phyloP scores from a whole-genome alignment of 2,888 invertebrate genomes.

The Synergus laeviventris region DNA sequence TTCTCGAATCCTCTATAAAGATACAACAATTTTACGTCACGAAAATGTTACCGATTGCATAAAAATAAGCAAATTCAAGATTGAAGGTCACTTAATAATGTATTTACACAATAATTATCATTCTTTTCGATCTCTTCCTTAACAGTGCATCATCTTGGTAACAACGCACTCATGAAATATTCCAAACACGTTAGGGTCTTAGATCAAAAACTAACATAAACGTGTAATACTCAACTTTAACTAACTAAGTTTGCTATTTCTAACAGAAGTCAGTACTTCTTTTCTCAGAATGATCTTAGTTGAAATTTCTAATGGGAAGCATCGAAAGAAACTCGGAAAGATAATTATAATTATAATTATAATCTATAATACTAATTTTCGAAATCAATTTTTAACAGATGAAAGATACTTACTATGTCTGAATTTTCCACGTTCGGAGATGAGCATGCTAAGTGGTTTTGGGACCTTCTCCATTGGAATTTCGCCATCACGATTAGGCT shows the following conservation, averaged over 20 bases:
- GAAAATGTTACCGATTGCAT: conserved; percentile 28
- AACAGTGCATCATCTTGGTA: conserved; percentile 46
- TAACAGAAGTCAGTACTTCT: background rate
- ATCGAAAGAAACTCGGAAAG: background rate
- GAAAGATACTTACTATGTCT: conserved; percentile 84
- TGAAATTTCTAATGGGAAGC: background rate
- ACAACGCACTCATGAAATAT: conserved; percentile 48
- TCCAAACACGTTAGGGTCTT: conserved; percentile 50
- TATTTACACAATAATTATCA: conserved; percentile 55
- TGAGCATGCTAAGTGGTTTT: conserved; percentile 87
- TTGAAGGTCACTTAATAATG: conserved; percentile 52
- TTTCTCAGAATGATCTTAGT: background rate
- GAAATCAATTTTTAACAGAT: background rate
- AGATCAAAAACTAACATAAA: conserved; percentile 49
- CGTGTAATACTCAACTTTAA: background rate
- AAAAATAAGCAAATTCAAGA: conserved; percentile 49
- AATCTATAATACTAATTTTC: too few species aligned
- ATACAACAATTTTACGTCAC: conserved; percentile 46
- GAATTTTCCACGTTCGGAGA: conserved; percentile 86
- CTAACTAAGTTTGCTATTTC: background rate
- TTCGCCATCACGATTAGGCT: conserved; percentile 73
- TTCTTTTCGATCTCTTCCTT: conserved; percentile 51
- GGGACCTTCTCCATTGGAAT: conserved; percentile 73
- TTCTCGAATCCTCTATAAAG: background rate
- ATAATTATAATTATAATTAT: background rate